A percentile compares a stretch with the other conserved stretches of the same genome.
Conservation (phyloP, 2,888 invertebrate genomes). For the Hyposoter didymator region DNA sequence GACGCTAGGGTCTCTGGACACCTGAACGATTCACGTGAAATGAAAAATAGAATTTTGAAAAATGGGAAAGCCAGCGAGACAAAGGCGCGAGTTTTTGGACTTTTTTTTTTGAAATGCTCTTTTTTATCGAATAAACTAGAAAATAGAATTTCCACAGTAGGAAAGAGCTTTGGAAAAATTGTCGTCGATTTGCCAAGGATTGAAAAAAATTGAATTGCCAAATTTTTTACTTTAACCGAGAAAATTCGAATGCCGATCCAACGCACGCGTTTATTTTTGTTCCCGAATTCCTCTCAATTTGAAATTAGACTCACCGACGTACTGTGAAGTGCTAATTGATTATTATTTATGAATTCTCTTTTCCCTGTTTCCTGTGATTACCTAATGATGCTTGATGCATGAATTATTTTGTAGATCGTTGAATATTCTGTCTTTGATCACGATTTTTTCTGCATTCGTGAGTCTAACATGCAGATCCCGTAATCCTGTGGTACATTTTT, state of each 20-base stretch:
- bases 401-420: background rate
- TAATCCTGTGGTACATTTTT: background rate
- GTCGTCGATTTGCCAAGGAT: background rate
- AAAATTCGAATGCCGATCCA: background rate
- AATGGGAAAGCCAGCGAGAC: background rate
- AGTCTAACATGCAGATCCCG: background rate
- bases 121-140: background rate
- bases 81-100: no score
- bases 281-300: background rate
- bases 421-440: slow-evolving; percentile 33
- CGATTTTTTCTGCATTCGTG: background rate
- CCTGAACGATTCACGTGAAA: background rate
- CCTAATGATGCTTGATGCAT: slow-evolving; percentile 4
- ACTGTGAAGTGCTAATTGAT: background rate
- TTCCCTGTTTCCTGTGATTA: background rate
- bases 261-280: background rate
- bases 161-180: slow-evolving; percentile 8
- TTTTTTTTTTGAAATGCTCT: background rate
- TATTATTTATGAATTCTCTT: slow-evolving; percentile 36
- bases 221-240: background rate
- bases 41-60: background rate
- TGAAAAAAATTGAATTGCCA: background rate
- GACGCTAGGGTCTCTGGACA: slow-evolving; percentile 29
- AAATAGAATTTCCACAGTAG: no score
- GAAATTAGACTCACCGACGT: background rate